Conservation (phyloP, 2,888 invertebrate species). For the Xiphydria camelus region DNA sequence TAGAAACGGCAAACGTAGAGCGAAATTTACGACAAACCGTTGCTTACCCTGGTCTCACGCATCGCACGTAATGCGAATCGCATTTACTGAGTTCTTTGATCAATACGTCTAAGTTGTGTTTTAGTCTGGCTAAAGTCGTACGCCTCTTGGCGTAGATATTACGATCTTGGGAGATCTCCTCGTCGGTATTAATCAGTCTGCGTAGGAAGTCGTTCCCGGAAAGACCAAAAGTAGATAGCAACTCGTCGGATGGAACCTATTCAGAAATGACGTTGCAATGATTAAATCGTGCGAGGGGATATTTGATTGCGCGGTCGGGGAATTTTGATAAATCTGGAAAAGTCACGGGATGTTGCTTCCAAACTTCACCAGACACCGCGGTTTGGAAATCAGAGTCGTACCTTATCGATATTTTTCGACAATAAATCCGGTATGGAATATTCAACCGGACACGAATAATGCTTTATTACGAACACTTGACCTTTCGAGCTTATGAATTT, state of each 20-base stretch:
- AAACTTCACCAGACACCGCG: no score
- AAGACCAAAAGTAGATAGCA: constrained; percentile 28
- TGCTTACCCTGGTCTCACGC: constrained; percentile 49
- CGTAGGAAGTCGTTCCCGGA: constrained; percentile 41
- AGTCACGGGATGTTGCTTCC: no score
- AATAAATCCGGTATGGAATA: constrained; percentile 50
- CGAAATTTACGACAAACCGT: no score
- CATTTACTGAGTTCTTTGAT: constrained; percentile 48
- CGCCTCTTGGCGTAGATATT: constrained; percentile 29
- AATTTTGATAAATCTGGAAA: no score
- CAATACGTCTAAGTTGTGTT: constrained; percentile 50
- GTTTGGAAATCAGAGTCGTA: no score
- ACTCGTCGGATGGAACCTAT: constrained; percentile 40
- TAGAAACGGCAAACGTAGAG: no score
- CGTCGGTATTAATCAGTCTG: constrained; percentile 27
- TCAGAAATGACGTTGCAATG: not conserved
- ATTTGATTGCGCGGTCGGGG: no score
- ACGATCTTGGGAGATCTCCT: constrained; percentile 16
- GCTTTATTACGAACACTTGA: constrained; percentile 48
- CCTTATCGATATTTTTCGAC: constrained; percentile 56
- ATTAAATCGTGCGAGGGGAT: no score
- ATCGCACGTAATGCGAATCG: constrained; percentile 56
- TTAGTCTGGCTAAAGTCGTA: constrained; percentile 49
- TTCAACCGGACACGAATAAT: constrained; percentile 52
- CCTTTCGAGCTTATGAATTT: constrained; percentile 18